Conservation (phyloP, 1,140 invertebrate genomes). For the Bombus consobrinus region DNA sequence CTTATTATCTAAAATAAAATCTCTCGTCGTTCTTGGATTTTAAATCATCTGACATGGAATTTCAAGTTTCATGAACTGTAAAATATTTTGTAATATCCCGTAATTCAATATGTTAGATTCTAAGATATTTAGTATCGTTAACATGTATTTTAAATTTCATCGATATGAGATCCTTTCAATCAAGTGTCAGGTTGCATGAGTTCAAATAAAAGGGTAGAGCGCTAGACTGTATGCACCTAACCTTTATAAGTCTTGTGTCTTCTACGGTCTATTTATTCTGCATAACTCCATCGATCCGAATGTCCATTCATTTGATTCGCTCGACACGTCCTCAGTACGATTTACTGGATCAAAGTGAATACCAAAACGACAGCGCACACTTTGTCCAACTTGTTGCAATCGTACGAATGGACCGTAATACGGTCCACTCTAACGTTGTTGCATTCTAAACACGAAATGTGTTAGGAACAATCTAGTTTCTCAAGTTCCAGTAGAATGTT, state of each 20-base stretch:
- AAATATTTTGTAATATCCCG: too few species aligned
- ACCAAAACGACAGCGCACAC: background rate
- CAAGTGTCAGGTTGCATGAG: background rate
- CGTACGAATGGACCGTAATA: background rate
- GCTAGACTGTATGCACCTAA: too few species aligned
- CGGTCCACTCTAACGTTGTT: background rate
- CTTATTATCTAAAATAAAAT: too few species aligned
- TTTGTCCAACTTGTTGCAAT: slow-evolving; percentile 22
- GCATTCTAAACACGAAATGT: background rate
- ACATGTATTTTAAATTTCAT: background rate
- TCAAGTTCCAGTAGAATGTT: background rate
- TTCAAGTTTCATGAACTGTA: background rate
- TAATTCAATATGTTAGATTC: background rate
- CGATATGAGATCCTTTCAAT: background rate
- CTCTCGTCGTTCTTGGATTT: too few species aligned
- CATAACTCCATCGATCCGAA: background rate
- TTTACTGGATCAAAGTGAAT: background rate
- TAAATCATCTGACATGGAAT: background rate
- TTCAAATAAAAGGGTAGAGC: background rate
- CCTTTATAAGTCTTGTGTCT: background rate
- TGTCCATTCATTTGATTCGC: background rate
- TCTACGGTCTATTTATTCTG: slow-evolving; percentile 7
- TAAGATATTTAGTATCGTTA: background rate
- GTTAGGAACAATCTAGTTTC: background rate
- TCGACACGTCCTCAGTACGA: background rate